A percentile compares a stretch with the other conserved stretches of the same genome.
phyloP scores from a whole-genome alignment of 2,797 vertebrate genomes.

The Numenius phaeopus region DNA sequence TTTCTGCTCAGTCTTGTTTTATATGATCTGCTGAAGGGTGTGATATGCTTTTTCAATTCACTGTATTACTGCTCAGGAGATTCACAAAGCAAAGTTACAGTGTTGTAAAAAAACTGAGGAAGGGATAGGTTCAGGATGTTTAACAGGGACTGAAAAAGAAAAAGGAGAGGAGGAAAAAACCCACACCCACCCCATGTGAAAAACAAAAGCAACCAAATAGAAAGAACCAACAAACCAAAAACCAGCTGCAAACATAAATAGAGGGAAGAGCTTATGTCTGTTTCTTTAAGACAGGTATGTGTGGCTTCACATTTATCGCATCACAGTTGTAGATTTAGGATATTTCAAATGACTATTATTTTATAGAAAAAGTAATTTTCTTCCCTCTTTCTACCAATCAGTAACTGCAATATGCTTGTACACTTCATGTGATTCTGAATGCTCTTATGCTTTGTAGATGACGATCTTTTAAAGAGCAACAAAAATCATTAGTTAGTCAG shows the following conservation, averaged over 20 bases:
- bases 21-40: background rate
- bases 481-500: background rate
- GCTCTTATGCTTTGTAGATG: background rate
- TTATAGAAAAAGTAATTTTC: background rate
- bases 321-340: background rate
- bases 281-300: background rate
- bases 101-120: background rate
- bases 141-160: background rate
- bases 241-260: background rate
- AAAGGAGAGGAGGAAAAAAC: accelerated
- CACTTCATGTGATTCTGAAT: background rate
- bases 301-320: background rate
- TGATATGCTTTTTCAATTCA: background rate
- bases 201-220: background rate
- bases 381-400: background rate
- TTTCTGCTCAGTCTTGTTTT: background rate
- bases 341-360: background rate
- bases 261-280: background rate
- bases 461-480: background rate
- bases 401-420: background rate
- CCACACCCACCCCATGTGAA: accelerated
- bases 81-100: background rate
- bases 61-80: background rate
- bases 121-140: background rate
- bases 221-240: background rate